phyloP scores from a whole-genome alignment of 2,113 vertebrate species.

The Psittacara wagleri region DNA sequence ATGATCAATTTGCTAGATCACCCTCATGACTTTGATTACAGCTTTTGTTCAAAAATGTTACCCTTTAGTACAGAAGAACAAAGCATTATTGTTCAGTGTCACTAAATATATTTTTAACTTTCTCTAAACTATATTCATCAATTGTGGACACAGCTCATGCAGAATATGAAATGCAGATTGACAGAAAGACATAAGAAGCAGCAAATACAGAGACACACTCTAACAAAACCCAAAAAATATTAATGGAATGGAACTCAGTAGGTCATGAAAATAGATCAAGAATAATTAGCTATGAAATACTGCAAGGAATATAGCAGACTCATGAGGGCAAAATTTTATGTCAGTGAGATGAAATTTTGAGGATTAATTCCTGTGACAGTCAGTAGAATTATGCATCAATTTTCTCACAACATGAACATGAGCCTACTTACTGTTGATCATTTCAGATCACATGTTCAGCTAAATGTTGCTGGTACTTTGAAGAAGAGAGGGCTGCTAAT shows the following conservation, averaged over 20 bases:
- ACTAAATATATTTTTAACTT: neutral
- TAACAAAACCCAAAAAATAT: neutral
- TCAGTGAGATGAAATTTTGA: neutral
- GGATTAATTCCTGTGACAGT: neutral
- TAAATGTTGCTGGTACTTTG: neutral
- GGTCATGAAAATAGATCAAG: constrained; percentile 14
- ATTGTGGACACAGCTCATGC: neutral
- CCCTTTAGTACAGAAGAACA: neutral
- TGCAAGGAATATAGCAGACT: neutral
- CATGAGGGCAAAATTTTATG: neutral
- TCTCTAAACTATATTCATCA: neutral
- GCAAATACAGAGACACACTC: neutral
- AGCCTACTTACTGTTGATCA: neutral
- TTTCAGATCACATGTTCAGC: neutral
- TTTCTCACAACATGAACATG: neutral
- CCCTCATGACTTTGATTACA: neutral
- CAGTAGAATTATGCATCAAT: neutral
- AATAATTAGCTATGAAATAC: constrained; percentile 26
- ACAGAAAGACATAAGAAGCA: neutral
- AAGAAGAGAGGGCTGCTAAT: neutral
- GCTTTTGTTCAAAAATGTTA: neutral
- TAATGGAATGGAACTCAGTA: neutral
- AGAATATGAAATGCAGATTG: neutral
- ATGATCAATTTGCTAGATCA: neutral
- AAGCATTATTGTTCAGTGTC: neutral